Conservation (phyloP, 2,113 vertebrate genomes). For the Sardina pilchardus region DNA sequence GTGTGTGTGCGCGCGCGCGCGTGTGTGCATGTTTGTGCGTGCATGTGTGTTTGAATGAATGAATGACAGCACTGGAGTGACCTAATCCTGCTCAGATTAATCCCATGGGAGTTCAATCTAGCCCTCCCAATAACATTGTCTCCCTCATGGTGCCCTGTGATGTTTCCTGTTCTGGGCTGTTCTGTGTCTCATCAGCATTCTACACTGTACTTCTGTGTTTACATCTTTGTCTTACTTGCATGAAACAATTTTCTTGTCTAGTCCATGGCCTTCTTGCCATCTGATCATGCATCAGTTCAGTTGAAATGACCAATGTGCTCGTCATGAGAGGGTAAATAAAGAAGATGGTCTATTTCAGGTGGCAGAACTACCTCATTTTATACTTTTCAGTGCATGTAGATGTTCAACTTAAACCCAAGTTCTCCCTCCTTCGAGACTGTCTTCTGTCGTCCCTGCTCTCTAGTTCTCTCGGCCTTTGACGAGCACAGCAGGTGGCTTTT, state of each 20-base stretch:
- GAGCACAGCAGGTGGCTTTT: slow-evolving; percentile 73
- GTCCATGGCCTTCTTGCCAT: not conserved
- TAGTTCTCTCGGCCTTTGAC: slow-evolving; percentile 63
- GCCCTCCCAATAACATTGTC: slow-evolving; percentile 51
- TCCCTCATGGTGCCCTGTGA: slow-evolving; percentile 9
- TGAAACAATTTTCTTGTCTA: not conserved
- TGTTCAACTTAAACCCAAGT: not conserved
- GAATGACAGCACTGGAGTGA: slow-evolving; percentile 44
- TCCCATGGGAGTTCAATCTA: slow-evolving; percentile 58
- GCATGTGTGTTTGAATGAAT: not conserved
- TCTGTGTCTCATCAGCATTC: not conserved
- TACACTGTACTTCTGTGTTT: not conserved
- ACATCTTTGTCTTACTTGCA: not conserved
- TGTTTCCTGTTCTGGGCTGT: not conserved
- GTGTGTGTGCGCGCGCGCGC: too few relatives aligned
- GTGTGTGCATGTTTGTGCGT: too few relatives aligned
- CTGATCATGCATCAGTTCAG: not conserved
- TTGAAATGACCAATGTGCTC: not conserved
- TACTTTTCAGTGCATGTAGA: not conserved
- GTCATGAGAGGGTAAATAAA: not conserved
- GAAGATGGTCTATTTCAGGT: not conserved
- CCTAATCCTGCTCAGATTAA: slow-evolving; percentile 61
- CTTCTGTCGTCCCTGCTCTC: slow-evolving; percentile 47
- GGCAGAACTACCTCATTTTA: not conserved
- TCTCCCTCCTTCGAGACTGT: slow-evolving; percentile 14